Base-by-base conservation (phyloP, 2,797 vertebrate species). In the Cetoscarus ocellatus region DNA sequence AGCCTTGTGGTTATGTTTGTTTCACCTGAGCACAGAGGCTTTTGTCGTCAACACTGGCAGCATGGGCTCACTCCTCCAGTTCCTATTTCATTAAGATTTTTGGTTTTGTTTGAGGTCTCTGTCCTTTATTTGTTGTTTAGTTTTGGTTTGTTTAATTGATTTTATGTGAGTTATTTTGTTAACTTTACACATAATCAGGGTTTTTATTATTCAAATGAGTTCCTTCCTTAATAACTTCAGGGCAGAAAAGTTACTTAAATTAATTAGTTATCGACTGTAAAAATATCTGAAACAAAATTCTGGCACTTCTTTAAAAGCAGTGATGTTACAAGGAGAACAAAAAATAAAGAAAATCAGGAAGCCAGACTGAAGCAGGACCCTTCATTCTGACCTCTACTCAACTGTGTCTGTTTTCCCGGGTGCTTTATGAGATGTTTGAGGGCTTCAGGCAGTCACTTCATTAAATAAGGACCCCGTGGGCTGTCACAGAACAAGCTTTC, bases 381-480 rank as follows among this genome's bases (percentile, higher is more conserved):
- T 77, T 73, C 8, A 68, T 76, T 75, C 74, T 36, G 51, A 58
- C 35, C 27, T 61, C 39, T 67, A 15, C 13, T 67, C 56, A 66
- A 61, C 58, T 10, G 1, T 19, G 50, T 42, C 13, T 8, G 6
- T 47, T 64, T 67, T 19, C 57, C 64, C 19, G 38, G 70, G 70
- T 44, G 62, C 42, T 77, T 83, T 57, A 72, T 60, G 67, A 66
- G 43, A 68, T 55, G 71, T 67, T 74, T 57, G 67, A 81, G 17
- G 42, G 51, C 51, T 76, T 60, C 38, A 50, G 64, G 58, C 55
- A 73, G 64, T 73, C 39, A 68, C 69, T 78, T 85, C 61, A 85
- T 86, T 83, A 86, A 67, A 68, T n/a, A 76, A 70, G 62, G 61
- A 74, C 59, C 66, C 63, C 0, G 67, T 36, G 55, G 64, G 57